phyloP scores from a whole-genome alignment of 2,888 invertebrate species.

The Pterostichus niger region DNA sequence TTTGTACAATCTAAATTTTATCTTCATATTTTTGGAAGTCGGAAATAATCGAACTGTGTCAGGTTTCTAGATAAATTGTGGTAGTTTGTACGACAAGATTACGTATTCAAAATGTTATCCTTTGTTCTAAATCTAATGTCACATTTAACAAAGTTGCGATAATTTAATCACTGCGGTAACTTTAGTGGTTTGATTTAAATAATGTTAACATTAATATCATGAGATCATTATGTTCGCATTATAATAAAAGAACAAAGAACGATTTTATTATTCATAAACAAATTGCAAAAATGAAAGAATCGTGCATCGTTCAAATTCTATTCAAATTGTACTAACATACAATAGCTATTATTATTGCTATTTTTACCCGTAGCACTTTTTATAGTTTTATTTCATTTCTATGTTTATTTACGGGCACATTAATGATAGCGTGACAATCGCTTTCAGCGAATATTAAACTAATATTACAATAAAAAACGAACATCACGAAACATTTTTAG shows the following conservation, averaged over 20 bases:
- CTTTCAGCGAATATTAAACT: constrained; percentile 25
- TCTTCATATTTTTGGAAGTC: not conserved
- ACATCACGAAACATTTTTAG: constrained; percentile 33
- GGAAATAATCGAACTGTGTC: not conserved
- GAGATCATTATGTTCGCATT: constrained; percentile 13
- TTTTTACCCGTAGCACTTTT: constrained; percentile 15
- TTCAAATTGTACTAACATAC: constrained; percentile 1
- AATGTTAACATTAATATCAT: constrained; percentile 36
- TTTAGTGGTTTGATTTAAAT: constrained; percentile 19
- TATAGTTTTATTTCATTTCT: constrained; percentile 24
- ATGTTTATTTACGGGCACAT: constrained; percentile 15
- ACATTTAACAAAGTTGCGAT: constrained; percentile 4
- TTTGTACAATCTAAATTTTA: not conserved
- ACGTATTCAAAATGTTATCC: constrained; percentile 3
- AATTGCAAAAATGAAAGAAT: constrained; percentile 5
- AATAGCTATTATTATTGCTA: constrained; percentile 8
- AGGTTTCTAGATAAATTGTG: not conserved
- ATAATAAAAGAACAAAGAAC: not conserved
- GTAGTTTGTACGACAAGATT: constrained; percentile 10
- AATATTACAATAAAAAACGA: constrained; percentile 34
- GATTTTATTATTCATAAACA: not conserved
- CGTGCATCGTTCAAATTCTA: constrained; percentile 3
- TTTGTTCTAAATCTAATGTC: constrained; percentile 26
- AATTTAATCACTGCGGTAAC: constrained; percentile 38
- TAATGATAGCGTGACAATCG: constrained; percentile 34